A percentile compares a stretch with the other conserved stretches of the same genome.
phyloP scores from a whole-genome alignment of 1,140 invertebrate genomes.

The Drosophila kepulauana region DNA sequence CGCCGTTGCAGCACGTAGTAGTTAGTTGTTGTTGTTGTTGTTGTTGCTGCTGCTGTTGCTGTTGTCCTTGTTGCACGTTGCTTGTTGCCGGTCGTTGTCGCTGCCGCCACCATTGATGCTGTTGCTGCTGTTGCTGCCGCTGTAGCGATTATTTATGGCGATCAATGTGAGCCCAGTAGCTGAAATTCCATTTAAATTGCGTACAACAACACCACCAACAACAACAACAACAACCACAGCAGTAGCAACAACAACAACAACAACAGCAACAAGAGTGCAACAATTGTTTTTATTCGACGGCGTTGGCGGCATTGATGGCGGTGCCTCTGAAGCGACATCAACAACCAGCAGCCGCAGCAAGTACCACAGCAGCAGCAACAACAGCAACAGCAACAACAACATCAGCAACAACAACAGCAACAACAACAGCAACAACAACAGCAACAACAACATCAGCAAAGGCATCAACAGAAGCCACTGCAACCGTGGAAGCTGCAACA shows the following conservation, averaged over 20 bases:
- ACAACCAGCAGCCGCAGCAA: constrained; percentile 37
- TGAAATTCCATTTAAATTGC: constrained; percentile 83
- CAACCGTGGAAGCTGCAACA: constrained; percentile 4
- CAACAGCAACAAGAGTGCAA: constrained; percentile 55
- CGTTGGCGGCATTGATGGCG: constrained; percentile 79
- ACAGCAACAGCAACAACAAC: background rate
- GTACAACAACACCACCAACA: constrained; percentile 60
- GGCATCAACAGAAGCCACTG: constrained; percentile 3
- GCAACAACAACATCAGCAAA: too few species aligned
- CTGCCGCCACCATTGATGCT: constrained; percentile 61
- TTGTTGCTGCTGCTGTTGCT: constrained; percentile 49
- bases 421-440: background rate
- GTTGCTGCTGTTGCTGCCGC: constrained; percentile 58
- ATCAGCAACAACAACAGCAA: background rate
- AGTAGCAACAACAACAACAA: constrained; percentile 45
- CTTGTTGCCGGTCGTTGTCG: constrained; percentile 37
- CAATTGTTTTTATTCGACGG: constrained; percentile 75
- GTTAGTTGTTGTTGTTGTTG: constrained; percentile 49
- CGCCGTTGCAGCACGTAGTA: constrained; percentile 51
- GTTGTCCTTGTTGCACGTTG: constrained; percentile 38
- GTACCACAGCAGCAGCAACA: constrained; percentile 22
- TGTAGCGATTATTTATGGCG: constrained; percentile 80
- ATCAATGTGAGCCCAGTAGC: constrained; percentile 77
- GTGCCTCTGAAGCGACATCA: constrained; percentile 69
- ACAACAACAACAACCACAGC: constrained; percentile 42